Percentiles rank a stretch among this genome's conserved stretches.
phyloP scores from a whole-genome alignment of 2,113 vertebrate species.

The Pseudopodoces humilis region DNA sequence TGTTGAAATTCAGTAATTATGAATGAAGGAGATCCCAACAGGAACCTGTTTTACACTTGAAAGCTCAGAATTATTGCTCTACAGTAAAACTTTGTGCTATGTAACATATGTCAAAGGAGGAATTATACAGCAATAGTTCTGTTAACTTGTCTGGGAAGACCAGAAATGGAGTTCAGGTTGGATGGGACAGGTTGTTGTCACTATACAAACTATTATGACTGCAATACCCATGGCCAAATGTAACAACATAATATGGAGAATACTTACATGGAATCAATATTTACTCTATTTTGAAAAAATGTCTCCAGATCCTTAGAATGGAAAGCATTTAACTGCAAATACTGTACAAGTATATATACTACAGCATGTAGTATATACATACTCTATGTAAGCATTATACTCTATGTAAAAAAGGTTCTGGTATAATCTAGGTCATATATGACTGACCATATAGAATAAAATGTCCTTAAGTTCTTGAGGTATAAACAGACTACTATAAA shows the following conservation, averaged over 20 bases:
- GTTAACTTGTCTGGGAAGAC: background rate
- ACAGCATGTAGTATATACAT: no score
- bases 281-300: background rate
- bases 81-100: background rate
- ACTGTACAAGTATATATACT: no score
- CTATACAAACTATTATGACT: background rate
- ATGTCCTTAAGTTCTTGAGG: background rate
- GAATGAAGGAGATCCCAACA: background rate
- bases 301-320: background rate
- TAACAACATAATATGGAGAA: background rate
- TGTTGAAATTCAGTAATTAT: slow-evolving; percentile 28
- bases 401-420: background rate
- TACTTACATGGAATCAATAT: background rate
- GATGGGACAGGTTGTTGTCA: background rate
- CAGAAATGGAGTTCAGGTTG: background rate
- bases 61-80: slow-evolving; percentile 10
- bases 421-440: background rate
- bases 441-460: background rate
- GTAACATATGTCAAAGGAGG: background rate
- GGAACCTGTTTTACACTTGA: slow-evolving; percentile 41
- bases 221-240: background rate
- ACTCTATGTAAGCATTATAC: background rate
- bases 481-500: background rate
- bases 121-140: background rate
- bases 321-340: background rate